Base-by-base conservation (phyloP, 2,113 vertebrate species). In the Glaucidium brasilianum region DNA sequence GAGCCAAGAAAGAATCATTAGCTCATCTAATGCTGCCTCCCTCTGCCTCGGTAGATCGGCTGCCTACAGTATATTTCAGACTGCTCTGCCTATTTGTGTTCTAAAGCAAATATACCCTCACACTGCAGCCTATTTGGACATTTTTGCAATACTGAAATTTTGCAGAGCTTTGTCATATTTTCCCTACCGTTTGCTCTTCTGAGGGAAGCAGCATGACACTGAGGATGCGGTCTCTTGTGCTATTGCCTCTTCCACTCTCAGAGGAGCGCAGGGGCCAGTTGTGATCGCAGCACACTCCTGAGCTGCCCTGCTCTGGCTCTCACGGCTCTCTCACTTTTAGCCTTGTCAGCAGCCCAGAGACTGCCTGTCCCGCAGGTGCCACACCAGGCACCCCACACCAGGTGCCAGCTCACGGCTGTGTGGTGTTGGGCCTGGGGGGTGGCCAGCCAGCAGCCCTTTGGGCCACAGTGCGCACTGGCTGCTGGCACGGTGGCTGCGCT, bases 401-500 rank as follows among this genome's bases (percentile, higher is more conserved):
- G 43, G 20, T 16, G 71, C 56, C 25, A 60, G 66, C 56, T 76
- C 58, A 16, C 39, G 34, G 39, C 26, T 12, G 6, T 4, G 29
- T 20, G 66, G 47, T 17, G 35, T 37, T 20, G 52, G 45, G 21
- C 39, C 37, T 50, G 76, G 22, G 50, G 43, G 7, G 39, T 1
- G 7, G 32, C 52, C 74, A 58, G 77, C 1, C 0, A 27, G 63
- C 0, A 45, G 72, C 64, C 13, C 13, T 34, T 29, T 16, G 26
- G 37, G 56, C 0, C 6, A 53, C 37, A 29, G 50, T 5, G 3
- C 2, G 39, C n/a, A 5, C 15, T 1, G 15, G 39, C 72, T 80
- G 87, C 64, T 15, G 69, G 39, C 64, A 59, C 58, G 34, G 43
- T 0, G 45, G 59, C 4, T 43, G 19, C 29, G 55, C 45, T 27